Evolutionary conservation across 2,797 vertebrate genomes (phyloP).

Genomic region (Austrolebias charrua): DNA sequence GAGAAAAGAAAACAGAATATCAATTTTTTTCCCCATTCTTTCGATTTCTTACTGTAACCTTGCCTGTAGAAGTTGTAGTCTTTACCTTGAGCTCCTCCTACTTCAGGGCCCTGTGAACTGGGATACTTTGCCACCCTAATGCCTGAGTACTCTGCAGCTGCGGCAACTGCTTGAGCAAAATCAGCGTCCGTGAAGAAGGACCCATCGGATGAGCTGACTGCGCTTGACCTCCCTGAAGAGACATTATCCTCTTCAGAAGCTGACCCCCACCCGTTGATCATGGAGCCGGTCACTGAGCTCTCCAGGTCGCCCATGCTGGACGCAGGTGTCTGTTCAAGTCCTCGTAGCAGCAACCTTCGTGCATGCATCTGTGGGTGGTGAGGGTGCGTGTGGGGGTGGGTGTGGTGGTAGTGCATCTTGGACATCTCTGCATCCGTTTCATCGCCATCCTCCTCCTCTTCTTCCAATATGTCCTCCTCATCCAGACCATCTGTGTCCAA

Average conservation of each 20-base stretch:
- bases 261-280: conserved; percentile 99
- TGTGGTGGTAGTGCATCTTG: conserved; percentile 87
- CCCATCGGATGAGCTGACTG: conserved; percentile 94
- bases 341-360: conserved; percentile 87
- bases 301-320: conserved; percentile 97
- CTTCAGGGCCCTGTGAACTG: conserved; percentile 68
- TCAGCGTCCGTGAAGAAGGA: conserved; percentile 98
- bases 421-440: conserved; percentile 92
- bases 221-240: conserved; percentile 94
- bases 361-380: conserved; percentile 81
- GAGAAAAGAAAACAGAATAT: conserved; percentile 25
- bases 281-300: conserved; percentile 97
- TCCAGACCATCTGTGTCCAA: conserved; percentile 94
- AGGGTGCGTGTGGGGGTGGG: conserved; percentile 67
- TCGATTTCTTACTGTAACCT: neutral
- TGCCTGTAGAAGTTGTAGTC: neutral
- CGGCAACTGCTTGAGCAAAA: conserved; percentile 96
- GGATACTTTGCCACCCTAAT: conserved; percentile 90
- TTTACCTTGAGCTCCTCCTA: conserved; percentile 66
- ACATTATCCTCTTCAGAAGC: conserved; percentile 98
- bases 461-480: conserved; percentile 88
- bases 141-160: conserved; percentile 94
- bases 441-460: conserved; percentile 91
- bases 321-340: conserved; percentile 95
- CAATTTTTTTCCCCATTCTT: neutral